Percentiles rank a stretch among this genome's conserved stretches.
phyloP scores from a whole-genome alignment of 2,888 invertebrate genomes.

The Eupithecia dodoneata region DNA sequence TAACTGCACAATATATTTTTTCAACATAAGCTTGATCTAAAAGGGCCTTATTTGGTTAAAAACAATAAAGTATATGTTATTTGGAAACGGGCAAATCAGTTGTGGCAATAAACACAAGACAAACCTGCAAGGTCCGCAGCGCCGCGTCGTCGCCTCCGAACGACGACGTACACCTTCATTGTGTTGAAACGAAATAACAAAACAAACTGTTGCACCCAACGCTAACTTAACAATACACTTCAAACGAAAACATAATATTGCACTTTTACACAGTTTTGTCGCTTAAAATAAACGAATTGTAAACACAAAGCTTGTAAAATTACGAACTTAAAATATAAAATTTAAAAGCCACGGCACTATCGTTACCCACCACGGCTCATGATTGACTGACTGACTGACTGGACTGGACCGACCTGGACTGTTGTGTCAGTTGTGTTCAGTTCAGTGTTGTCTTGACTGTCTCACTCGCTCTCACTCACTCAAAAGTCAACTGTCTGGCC shows the following conservation, averaged over 20 bases:
- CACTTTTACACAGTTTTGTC: constrained; percentile 42
- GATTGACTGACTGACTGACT: constrained; percentile 49
- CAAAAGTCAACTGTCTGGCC: too few species aligned
- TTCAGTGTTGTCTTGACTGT: too few species aligned
- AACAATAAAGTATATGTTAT: neutral
- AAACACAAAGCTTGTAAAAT: constrained; percentile 58
- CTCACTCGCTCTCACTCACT: too few species aligned
- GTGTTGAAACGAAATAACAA: constrained; percentile 69
- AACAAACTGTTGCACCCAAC: constrained; percentile 56
- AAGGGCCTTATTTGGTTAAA: neutral
- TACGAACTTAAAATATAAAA: constrained; percentile 50
- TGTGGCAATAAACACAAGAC: constrained; percentile 43
- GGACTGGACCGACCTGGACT: too few species aligned
- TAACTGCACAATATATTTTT: neutral
- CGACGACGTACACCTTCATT: constrained; percentile 75
- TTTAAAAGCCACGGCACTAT: constrained; percentile 46
- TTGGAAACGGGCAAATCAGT: neutral
- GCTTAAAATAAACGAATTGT: constrained; percentile 53
- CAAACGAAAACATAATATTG: constrained; percentile 56
- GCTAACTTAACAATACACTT: constrained; percentile 49
- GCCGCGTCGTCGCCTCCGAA: constrained; percentile 71
- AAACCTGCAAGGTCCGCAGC: constrained; percentile 73
- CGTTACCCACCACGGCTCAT: constrained; percentile 59
- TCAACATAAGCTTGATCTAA: neutral
- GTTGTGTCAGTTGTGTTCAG: too few species aligned